Percentiles rank a stretch among this genome's conserved stretches.
phyloP scores from a whole-genome alignment of 2,797 vertebrate genomes.

The Poeciliopsis infans region DNA sequence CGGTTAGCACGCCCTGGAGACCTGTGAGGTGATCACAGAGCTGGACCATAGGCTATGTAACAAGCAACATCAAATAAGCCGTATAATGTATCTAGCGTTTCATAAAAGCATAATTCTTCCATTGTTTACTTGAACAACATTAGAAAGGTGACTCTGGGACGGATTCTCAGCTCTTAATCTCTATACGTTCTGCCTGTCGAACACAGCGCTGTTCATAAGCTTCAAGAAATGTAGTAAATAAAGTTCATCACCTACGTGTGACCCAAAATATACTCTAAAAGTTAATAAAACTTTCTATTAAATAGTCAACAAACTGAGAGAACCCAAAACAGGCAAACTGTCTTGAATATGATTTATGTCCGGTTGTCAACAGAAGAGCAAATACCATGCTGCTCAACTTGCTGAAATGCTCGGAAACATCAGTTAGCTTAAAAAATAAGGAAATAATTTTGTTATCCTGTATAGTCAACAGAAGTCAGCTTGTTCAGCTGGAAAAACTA shows the following conservation, averaged over 20 bases:
- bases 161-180: background rate
- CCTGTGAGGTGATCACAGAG: constrained; percentile 11
- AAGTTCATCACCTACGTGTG: background rate
- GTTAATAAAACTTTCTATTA: background rate
- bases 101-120: background rate
- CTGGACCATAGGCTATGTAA: background rate
- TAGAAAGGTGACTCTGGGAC: background rate
- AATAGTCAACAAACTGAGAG: background rate
- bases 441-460: background rate
- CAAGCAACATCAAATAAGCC: constrained; percentile 5
- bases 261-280: background rate
- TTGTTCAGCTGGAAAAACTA: constrained; percentile 1
- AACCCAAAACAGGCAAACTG: background rate
- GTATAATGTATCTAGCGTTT: background rate
- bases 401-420: background rate
- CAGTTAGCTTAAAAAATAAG: background rate
- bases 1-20: constrained; percentile 43
- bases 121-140: background rate
- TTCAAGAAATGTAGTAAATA: background rate
- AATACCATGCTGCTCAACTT: background rate
- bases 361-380: background rate
- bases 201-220: background rate
- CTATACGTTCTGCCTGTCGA: background rate
- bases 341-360: background rate
- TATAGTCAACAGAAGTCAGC: background rate